Base-by-base conservation (phyloP, 2,888 invertebrate genomes). In the Xylocampa areola region DNA sequence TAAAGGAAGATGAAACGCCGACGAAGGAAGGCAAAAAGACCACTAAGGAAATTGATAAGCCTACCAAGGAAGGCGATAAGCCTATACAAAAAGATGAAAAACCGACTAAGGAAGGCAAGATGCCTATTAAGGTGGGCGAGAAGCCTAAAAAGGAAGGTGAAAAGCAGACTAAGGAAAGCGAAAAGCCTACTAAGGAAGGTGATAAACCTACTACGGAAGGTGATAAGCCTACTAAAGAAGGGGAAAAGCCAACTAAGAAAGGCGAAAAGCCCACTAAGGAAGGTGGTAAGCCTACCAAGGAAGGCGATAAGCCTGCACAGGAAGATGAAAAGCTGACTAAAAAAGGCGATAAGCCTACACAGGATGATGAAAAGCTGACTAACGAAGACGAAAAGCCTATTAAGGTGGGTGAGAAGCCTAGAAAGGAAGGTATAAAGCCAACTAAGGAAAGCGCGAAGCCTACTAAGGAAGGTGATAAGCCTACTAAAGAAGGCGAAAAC, bases 211-310 rank as follows among this genome's bases (percentile, higher is more conserved):
- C 5, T 0, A 40, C 25, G n/a, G 19, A 19, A 41, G 30, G 8
- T 29, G 17, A 11, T 4, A 41, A 30, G 4, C 16, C 41, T 40
- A 2, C 3, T 0, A 7, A 14, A 3, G 43, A 10, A 3, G 5
- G 2, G 10, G 21, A 44, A 8, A 13, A 23, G 5, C 3, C 11
- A 0, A 29, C 2, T 5, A 35, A 55, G 8, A 29, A 30, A 21
- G 16, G n/a, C 13, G 21, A n/a, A 4, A 32, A 39, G 4, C 11
- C 23, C 7, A 27, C 36, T 2, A 13, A 44, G 11, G 50, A 54
- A 4, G 35, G 33, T 5, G 40, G 41, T 7, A 23, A 47, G 57
- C 58, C 67, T 1, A 11, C 72, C 33, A 14, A 66, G 1, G 39
- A 58, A 21, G 36, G 37, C 33, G 40, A 44, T 7, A 41, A 8